Evolutionary conservation across 1,140 invertebrate genomes (phyloP), one percentile per base, ranked within the genome.

Genomic region (Chrysoperla carnea): DNA sequence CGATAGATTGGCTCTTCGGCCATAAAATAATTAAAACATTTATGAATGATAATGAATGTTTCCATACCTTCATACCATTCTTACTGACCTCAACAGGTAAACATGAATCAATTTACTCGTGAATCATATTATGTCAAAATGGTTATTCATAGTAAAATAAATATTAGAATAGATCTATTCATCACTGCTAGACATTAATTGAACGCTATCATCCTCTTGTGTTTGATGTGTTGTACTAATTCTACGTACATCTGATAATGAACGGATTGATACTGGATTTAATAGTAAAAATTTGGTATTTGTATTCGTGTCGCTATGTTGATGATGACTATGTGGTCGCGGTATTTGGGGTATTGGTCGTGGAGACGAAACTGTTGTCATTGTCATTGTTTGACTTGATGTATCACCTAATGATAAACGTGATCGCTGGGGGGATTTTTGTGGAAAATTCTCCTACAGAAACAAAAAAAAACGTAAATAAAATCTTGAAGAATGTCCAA

Each of bases 121-220:
- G 17, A 23, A 23, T 23, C 17, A 23, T 23, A 23, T 23, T 23
- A 5, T 5, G 17, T 23, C n/a, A n/a, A n/a, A n/a, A n/a, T n/a
- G n/a, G 5, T 23, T 23, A 23, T 23, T 23, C 17, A 23, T 3
- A 3, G 2, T 23, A 23, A 23, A 23, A 23, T 23, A 23, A 23
- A 23, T 33, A 33, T 33, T 33, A 33, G 29, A 31, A 11, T 11
- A 4, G 6, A 33, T 33, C 6, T 12, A 33, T 33, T 33, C 31
- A 33, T 33, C 31, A 39, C 56, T 54, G 40, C 52, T 53, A 4
- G 48, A 49, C 54, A 58, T 58, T 40, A 58, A 40, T 36, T 49
- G 48, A 42, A 60, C 50, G 43, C 54, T 58, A 43, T 60, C 58
- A 45, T 60, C 58, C 15, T 44, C 49, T 5, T 23, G 17, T 23